Conservation (phyloP, 2,888 invertebrate genomes). For the Phanerotoma sp. region DNA sequence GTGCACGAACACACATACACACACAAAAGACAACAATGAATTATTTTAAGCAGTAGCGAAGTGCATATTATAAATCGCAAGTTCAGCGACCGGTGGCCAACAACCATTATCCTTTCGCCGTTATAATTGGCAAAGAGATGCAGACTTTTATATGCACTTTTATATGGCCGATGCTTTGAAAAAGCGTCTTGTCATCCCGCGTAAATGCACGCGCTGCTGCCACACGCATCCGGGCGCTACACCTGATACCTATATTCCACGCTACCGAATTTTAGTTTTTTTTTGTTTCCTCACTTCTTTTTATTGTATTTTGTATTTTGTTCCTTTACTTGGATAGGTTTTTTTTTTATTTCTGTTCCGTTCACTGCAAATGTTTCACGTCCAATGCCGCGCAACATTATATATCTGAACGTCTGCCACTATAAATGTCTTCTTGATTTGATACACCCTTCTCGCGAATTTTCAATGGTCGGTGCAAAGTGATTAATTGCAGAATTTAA, state of each 20-base stretch:
- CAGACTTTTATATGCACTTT: constrained; percentile 6
- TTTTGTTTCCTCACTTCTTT: background rate
- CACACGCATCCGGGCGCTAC: constrained; percentile 15
- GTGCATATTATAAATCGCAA: constrained; percentile 11
- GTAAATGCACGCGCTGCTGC: constrained; percentile 44
- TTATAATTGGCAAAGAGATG: constrained; percentile 29
- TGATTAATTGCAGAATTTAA: constrained; percentile 22
- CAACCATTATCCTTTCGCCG: constrained; percentile 12
- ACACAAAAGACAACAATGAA: no score
- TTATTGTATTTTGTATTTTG: no score
- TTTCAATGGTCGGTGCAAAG: constrained; percentile 20
- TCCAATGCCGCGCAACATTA: background rate
- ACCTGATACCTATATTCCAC: constrained; percentile 1
- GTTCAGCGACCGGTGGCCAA: constrained; percentile 13
- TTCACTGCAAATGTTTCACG: no score
- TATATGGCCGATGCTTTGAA: constrained; percentile 27
- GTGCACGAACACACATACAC: no score
- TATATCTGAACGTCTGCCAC: background rate
- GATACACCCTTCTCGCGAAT: constrained; percentile 23
- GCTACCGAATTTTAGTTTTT: constrained; percentile 14
- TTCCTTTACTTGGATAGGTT: background rate
- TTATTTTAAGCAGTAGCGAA: no score
- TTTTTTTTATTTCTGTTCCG: no score
- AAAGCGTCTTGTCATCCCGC: constrained; percentile 55
- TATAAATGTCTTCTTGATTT: constrained; percentile 18